Base-by-base conservation (phyloP, 1,140 invertebrate genomes). In the Neodiprion virginianus region DNA sequence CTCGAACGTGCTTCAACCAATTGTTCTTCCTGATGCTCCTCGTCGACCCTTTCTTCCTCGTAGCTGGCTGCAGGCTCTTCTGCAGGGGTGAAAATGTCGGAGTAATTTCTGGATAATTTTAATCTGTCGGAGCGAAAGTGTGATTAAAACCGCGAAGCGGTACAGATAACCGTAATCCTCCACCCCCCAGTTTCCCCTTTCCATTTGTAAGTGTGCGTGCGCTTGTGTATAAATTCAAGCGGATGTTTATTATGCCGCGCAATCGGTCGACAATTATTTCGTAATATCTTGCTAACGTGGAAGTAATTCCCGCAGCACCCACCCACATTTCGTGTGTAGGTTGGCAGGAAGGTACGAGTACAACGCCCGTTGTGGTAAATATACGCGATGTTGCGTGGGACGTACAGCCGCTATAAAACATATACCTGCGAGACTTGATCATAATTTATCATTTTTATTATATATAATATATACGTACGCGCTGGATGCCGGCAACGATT, bases 61-160 rank as follows among this genome's bases (percentile, higher is more conserved):
- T 5, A 40, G 28, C 28, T 40, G 2, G 28, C 28, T 40, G 28
- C 28, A 40, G 11, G 53, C 11, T 61, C n/a, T 61, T 61, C 53
- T 17, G 4, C 53, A 40, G 7, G 53, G 53, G 53, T 61, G 53
- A 14, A 61, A 61, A 61, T 61, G 11, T 8, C 53, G 53, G n/a
- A 61, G 5, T 69, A 69, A 69, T 69, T 69, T 69, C 40, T 47
- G 67, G 67, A 69, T 69, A 69, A 69, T 69, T 69, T 69, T 69
- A 47, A 69, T 69, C 40, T 12, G 40, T 7, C 67, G 67, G 67
- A 69, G 21, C 40, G 67, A 69, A 69, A 69, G 67, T 23, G 67
- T 47, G 67, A 69, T 69, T 69, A 69, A 47, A 23, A 69, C 67
- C 40, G 67, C 67, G 21, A 69, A 47, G 21, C 40, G 11, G 67